Evolutionary conservation across 2,888 invertebrate genomes (phyloP), one percentile per base, ranked within the genome.

Genomic region (Hemistola chrysoprasaria): DNA sequence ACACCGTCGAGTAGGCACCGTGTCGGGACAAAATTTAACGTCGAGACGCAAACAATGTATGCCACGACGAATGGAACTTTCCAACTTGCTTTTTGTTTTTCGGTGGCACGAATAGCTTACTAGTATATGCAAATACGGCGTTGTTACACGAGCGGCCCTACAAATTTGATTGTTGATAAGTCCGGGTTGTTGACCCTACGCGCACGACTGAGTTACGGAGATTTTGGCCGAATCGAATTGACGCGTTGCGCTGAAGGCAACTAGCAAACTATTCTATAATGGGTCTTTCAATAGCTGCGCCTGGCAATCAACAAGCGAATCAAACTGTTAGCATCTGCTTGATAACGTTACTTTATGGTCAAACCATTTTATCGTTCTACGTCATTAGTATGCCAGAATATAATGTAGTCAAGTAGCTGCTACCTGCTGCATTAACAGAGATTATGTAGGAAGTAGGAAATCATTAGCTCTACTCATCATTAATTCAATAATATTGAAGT

Each of bases 151-250:
- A 59, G 63, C 71, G 72, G 72, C 71, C 70, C 66, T 65, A 77
- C 68, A 66, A 71, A 71, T 76, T 78, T 73, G 69, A 80, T 76
- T 74, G 77, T 75, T 78, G 78, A 81, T 81, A 83, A 83, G 68
- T 81, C 71, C 72, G 80, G 85, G 80, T 88, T 73, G 65, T 67
- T 59, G 78, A 78, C 73, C 79, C 71, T 75, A 68, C 64, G 74
- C 78, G 77, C 82, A 81, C 83, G 84, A 80, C 78, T 75, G 65
- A 60, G 64, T 68, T 60, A 73, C 50, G 45, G 69, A 78, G 51
- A 48, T 55, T 80, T 78, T 72, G 64, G 71, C 56, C 60, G 60
- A 63, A 62, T 77, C 64, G 68, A 78, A 77, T 73, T 73, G 73
- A 71, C 65, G 60, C 44, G 45, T 46, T 67, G 60, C 44, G 45